Conservation (phyloP, 2,797 vertebrate species). For the Oceanodroma leucorhoa region DNA sequence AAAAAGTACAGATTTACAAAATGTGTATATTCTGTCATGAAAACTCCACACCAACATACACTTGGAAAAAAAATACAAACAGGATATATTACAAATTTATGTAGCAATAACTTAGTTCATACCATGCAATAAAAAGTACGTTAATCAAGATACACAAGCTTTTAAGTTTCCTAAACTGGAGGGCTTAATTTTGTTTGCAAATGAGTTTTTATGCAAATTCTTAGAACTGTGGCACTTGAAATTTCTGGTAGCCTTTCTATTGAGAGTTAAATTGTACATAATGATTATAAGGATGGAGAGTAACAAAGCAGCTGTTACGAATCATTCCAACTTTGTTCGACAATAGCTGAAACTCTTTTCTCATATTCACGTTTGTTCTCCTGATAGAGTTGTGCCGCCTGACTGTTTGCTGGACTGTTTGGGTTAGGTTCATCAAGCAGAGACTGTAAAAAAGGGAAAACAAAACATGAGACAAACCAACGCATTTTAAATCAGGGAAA, state of each 20-base stretch:
- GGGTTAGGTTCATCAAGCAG: slow-evolving; percentile 97
- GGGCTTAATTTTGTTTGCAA: slow-evolving; percentile 81
- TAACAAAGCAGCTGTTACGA: slow-evolving; percentile 81
- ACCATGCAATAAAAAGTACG: slow-evolving; percentile 94
- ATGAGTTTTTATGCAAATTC: slow-evolving; percentile 80
- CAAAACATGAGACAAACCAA: neutral
- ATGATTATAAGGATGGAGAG: slow-evolving; percentile 65
- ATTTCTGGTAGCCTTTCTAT: slow-evolving; percentile 77
- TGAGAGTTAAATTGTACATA: slow-evolving; percentile 76
- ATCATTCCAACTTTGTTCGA: slow-evolving; percentile 99
- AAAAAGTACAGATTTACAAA: slow-evolving; percentile 87
- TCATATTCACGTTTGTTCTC: slow-evolving; percentile 99
- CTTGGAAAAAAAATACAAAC: slow-evolving; percentile 87
- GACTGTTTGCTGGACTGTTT: slow-evolving; percentile 98
- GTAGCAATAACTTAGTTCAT: slow-evolving; percentile 99
- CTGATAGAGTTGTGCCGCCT: slow-evolving; percentile 98
- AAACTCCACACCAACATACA: slow-evolving; percentile 90
- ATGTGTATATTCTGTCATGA: slow-evolving; percentile 83
- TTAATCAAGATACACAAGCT: slow-evolving; percentile 88
- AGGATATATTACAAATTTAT: slow-evolving; percentile 97
- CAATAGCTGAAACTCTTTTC: slow-evolving; percentile 97
- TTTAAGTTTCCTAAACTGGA: slow-evolving; percentile 78
- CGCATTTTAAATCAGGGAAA: neutral
- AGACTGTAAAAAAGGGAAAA: slow-evolving; percentile 77
- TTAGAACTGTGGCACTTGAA: slow-evolving; percentile 86